These are phyloP conservation scores for Drosophila kikkawai DNA, from an alignment of 1,140 invertebrate species.

Conservation along the genomic window DNA sequence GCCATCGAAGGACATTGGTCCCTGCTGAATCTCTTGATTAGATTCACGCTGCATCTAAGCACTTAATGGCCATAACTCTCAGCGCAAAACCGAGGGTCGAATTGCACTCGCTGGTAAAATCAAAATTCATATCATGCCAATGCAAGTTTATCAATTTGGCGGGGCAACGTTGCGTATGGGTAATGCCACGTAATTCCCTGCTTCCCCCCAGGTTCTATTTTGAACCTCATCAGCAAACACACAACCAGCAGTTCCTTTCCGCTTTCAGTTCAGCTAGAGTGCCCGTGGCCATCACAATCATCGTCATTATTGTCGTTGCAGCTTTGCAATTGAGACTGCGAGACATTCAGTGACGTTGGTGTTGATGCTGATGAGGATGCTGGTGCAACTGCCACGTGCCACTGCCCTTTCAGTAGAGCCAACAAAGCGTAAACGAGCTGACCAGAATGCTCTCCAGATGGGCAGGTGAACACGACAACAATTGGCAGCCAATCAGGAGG, in stretches of 20 bases:
- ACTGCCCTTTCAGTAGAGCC: constrained; percentile 13
- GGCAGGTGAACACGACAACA: constrained; percentile 16
- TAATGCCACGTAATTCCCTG: constrained; percentile 34
- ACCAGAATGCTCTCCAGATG: not conserved
- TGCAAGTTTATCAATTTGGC: constrained; percentile 53
- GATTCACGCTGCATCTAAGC: constrained; percentile 40
- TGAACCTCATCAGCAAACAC: constrained; percentile 13
- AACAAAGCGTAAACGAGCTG: constrained; percentile 11
- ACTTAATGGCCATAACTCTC: constrained; percentile 43
- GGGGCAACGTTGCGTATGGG: constrained; percentile 56
- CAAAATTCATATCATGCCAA: constrained; percentile 60
- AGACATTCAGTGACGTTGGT: constrained; percentile 21
- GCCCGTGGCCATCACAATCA: not conserved
- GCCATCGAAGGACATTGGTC: constrained; percentile 4
- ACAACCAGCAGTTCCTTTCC: too few relatives aligned
- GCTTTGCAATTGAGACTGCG: constrained; percentile 20
- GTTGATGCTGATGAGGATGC: not conserved
- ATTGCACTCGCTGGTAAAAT: constrained; percentile 42
- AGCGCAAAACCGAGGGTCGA: constrained; percentile 11
- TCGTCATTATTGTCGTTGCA: constrained; percentile 21
- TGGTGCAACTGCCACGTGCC: constrained; percentile 14
- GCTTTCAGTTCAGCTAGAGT: constrained; percentile 4
- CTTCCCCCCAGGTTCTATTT: constrained; percentile 14
- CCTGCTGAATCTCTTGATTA: constrained; percentile 39
- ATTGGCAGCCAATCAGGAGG: constrained; percentile 10